Percentiles rank a stretch among this genome's conserved stretches.
Conservation (phyloP, 2,113 vertebrate species). For the Patagioenas fasciata region DNA sequence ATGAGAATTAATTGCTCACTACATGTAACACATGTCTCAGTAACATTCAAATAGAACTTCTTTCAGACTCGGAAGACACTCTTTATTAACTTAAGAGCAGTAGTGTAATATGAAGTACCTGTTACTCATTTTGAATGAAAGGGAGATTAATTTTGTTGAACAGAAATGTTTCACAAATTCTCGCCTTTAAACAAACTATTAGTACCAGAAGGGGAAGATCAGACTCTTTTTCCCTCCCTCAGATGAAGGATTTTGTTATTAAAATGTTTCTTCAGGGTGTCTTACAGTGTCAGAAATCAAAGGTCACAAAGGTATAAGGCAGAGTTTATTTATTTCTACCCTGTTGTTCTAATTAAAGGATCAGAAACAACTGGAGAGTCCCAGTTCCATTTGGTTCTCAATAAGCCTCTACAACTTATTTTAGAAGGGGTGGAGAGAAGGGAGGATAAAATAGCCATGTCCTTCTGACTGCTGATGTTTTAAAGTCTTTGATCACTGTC, state of each 20-base stretch:
- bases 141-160: not conserved
- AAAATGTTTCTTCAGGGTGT: not conserved
- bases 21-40: not conserved
- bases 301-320: constrained; percentile 48
- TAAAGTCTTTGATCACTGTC: constrained; percentile 46
- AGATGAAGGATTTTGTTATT: constrained; percentile 2
- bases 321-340: constrained; percentile 51
- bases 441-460: constrained; percentile 36
- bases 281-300: constrained; percentile 30
- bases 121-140: not conserved
- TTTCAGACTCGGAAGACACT: not conserved
- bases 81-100: not conserved
- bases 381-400: constrained; percentile 36
- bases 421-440: not conserved
- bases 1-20: not conserved
- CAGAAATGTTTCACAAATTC: not conserved
- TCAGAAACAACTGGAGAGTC: constrained; percentile 13
- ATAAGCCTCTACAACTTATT: constrained; percentile 59
- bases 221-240: not conserved
- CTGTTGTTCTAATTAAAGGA: constrained; percentile 70
- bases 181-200: not conserved
- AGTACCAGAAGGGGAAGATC: not conserved
- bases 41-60: not conserved
- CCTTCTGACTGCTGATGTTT: constrained; percentile 44
- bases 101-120: not conserved